Conservation (phyloP, 2,113 vertebrate genomes). For the Oreochromis tanganicae region DNA sequence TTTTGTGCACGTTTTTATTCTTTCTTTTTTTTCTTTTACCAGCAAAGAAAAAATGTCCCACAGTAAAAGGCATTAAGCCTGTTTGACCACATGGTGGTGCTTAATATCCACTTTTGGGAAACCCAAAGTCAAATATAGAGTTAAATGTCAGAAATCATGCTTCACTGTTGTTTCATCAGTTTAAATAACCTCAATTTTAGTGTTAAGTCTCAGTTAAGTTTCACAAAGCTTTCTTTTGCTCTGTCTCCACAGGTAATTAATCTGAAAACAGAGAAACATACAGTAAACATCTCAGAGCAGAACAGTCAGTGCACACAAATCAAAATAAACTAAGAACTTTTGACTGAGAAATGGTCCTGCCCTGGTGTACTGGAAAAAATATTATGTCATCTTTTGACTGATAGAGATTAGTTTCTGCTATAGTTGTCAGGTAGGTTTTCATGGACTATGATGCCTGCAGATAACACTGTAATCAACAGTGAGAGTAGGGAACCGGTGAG, state of each 20-base stretch:
- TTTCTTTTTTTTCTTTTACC: not conserved
- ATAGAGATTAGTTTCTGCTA: not conserved
- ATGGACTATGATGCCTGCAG: not conserved
- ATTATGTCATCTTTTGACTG: not conserved
- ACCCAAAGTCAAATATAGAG: not conserved
- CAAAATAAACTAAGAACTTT: not conserved
- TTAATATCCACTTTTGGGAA: not conserved
- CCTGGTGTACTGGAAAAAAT: not conserved
- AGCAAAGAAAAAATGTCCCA: not conserved
- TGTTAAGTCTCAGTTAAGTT: not conserved
- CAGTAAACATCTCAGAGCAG: not conserved
- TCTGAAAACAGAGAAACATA: not conserved
- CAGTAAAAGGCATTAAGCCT: not conserved
- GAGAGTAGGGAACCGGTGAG: not conserved
- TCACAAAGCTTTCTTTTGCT: not conserved
- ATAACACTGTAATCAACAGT: not conserved
- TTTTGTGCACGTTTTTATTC: not conserved
- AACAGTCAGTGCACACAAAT: not conserved
- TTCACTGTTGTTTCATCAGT: not conserved
- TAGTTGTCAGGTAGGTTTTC: not conserved
- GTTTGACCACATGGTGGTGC: slow-evolving; percentile 33
- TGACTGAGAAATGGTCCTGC: not conserved
- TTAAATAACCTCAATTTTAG: not conserved
- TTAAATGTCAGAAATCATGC: not conserved
- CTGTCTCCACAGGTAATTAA: not conserved